Base-by-base conservation (phyloP, 2,113 vertebrate genomes). In the Perca flavescens region DNA sequence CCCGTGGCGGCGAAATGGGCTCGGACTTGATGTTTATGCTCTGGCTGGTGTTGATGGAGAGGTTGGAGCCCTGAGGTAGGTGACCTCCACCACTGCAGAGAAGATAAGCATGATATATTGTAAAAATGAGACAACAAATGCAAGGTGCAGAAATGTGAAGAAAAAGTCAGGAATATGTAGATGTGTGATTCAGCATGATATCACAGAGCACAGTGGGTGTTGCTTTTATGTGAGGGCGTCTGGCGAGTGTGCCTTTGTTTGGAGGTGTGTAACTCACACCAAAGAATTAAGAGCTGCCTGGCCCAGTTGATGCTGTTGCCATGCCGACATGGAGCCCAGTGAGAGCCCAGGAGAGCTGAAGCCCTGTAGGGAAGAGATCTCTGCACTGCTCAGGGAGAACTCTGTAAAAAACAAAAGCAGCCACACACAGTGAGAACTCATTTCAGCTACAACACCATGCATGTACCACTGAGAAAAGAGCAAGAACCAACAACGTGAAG, bases 21-120 rank as follows among this genome's bases (percentile, higher is more conserved):
- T 99, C 98, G 0, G 98, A 99, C 85, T 99, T 99, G 88, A 99
- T 99, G 96, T 97, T 97, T 94, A 99, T 94, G 94, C 97, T 97
- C 88, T 98, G 97, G 97, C 96, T 99, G 96, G 96, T 97, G 87
- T 96, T 98, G 90, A 99, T 96, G 88, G 98, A 98, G 89, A 99
- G 95, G 84, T 96, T 99, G 65, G 98, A 97, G 94, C 97, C 96
- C 95, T 99, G 98, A 97, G 97, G 96, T 96, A 99, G 94, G 94
- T 99, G 98, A 93, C 97, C 96, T 92, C 97, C 97, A 82, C 97
- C 94, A 88, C 98, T 99, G 94, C 74, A 65, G 70, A 78, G 28
- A 83, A 80, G 49, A 87, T 56, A 86, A 82, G 43, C 34, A 22
- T 46, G 68, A 67, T 21, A 78, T 62, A 81, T 71, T 63, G 62